Percentiles rank a stretch among this genome's conserved stretches.
Evolutionary conservation across 2,113 vertebrate species (phyloP).

Genomic region (Cephalophus harveyi): DNA sequence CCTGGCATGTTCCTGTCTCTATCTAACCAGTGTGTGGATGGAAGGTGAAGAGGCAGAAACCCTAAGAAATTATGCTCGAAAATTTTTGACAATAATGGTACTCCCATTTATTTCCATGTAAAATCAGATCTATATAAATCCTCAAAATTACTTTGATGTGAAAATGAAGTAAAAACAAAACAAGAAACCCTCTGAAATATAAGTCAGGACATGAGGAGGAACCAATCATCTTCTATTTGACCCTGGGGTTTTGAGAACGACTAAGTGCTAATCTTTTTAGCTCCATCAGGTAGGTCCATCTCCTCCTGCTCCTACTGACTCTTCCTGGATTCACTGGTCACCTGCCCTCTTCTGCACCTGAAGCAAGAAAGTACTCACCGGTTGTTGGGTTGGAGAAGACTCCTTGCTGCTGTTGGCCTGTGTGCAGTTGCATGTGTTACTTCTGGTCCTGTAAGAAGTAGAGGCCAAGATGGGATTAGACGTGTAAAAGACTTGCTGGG

Average conservation of each 20-base stretch:
- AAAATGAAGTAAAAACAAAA: constrained; percentile 37
- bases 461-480: neutral
- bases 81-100: neutral
- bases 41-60: neutral
- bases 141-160: neutral
- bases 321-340: neutral
- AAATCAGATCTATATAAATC: constrained; percentile 9
- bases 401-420: neutral
- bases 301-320: neutral
- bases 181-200: neutral
- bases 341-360: neutral
- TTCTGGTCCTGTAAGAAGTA: neutral
- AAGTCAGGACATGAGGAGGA: neutral
- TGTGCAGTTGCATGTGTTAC: neutral
- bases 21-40: neutral
- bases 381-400: neutral
- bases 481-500: neutral
- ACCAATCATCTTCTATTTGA: neutral
- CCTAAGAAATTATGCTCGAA: neutral
- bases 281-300: neutral
- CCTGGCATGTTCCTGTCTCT: neutral
- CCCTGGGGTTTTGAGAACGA: neutral
- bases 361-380: neutral
- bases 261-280: neutral
- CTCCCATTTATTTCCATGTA: constrained; percentile 5